These are phyloP conservation scores for Hydrolagus affinis DNA, from an alignment of 2,113 vertebrate genomes.

Conservation along the genomic window DNA sequence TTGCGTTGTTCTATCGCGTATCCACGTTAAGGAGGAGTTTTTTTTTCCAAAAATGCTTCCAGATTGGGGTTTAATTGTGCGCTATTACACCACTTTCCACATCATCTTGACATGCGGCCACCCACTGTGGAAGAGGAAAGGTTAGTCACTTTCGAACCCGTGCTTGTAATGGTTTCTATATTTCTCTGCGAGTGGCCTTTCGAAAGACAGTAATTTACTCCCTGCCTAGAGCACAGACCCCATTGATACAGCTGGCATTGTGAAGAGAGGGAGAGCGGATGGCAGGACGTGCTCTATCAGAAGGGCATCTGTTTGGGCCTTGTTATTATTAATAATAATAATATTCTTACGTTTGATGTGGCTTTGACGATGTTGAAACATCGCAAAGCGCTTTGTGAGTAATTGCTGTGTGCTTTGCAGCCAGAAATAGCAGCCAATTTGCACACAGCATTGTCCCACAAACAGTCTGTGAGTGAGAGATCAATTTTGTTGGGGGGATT, in stretches of 20 bases:
- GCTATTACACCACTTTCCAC: slow-evolving; percentile 61
- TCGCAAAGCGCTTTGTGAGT: too few species aligned
- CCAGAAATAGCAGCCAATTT: too few species aligned
- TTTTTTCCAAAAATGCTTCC: slow-evolving; percentile 69
- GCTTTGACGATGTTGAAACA: too few species aligned
- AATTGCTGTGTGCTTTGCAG: too few species aligned
- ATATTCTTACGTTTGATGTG: too few species aligned
- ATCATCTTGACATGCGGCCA: slow-evolving; percentile 55
- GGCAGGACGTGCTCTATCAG: neutral
- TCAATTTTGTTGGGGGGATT: too few species aligned
- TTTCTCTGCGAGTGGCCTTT: slow-evolving; percentile 30
- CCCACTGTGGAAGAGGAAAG: slow-evolving; percentile 50
- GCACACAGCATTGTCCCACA: too few species aligned
- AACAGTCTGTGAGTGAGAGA: too few species aligned
- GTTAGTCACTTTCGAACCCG: slow-evolving; percentile 34
- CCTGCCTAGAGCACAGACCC: neutral
- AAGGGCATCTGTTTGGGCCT: neutral
- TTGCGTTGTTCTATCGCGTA: slow-evolving; percentile 69
- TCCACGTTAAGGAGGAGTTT: slow-evolving; percentile 59
- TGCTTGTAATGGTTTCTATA: neutral
- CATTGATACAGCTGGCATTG: neutral
- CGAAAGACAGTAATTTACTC: slow-evolving; percentile 28
- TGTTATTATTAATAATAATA: too few species aligned
- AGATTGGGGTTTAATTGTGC: slow-evolving; percentile 61
- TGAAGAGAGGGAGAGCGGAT: neutral